phyloP scores from a whole-genome alignment of 2,888 invertebrate genomes.

The Nasonovia ribisnigri region DNA sequence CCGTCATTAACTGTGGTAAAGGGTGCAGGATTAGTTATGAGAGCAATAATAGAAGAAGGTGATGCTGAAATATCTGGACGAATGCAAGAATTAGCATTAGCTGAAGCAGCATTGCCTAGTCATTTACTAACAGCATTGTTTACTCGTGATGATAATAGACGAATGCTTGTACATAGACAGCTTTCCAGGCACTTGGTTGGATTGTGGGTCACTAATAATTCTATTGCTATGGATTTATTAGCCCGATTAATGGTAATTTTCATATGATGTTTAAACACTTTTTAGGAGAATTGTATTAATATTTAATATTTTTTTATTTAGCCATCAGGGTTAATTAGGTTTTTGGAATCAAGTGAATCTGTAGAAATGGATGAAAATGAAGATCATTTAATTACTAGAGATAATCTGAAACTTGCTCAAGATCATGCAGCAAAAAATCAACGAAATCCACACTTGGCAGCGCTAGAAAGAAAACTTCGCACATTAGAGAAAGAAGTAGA shows the following conservation, averaged over 20 bases:
- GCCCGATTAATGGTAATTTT: constrained; percentile 85
- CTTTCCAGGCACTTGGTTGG: constrained; percentile 94
- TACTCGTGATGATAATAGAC: constrained; percentile 83
- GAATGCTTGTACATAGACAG: constrained; percentile 88
- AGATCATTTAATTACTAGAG: constrained; percentile 83
- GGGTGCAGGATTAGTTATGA: constrained; percentile 94
- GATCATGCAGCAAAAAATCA: constrained; percentile 79
- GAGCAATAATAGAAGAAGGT: constrained; percentile 98
- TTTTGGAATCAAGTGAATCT: constrained; percentile 87
- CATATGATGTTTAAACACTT: constrained; percentile 14
- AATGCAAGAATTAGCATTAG: constrained; percentile 96
- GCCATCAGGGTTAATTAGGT: constrained; percentile 92
- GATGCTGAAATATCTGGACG: constrained; percentile 89
- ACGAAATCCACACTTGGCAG: constrained; percentile 80
- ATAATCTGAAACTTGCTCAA: constrained; percentile 95
- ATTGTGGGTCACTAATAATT: constrained; percentile 96
- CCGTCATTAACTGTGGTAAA: constrained; percentile 98
- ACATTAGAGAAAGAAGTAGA: constrained; percentile 88
- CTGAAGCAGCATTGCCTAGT: constrained; percentile 94
- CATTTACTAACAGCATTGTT: constrained; percentile 93
- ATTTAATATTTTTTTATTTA: constrained; percentile 70
- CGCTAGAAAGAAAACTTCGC: constrained; percentile 80
- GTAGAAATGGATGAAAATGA: constrained; percentile 83
- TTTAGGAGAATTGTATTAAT: not conserved
- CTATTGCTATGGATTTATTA: constrained; percentile 88